Percentiles rank a stretch among this genome's conserved stretches.
Evolutionary conservation across 1,140 invertebrate genomes (phyloP).

Genomic region (Drosophila pruinosa): DNA sequence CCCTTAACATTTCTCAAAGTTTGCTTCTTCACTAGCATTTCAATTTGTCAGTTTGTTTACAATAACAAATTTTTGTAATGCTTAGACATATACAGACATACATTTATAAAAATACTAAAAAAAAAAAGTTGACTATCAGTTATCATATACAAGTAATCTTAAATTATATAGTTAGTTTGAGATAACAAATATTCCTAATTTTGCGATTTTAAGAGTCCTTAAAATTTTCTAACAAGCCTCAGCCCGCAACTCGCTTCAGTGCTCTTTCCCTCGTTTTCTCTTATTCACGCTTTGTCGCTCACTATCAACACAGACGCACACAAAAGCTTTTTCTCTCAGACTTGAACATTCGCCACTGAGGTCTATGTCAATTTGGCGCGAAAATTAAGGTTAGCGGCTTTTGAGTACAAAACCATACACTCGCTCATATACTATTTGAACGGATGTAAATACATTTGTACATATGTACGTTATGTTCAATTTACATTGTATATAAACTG

Average conservation of each 20-base stretch:
- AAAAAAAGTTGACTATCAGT: too few species aligned
- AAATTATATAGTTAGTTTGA: neutral
- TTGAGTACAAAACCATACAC: neutral
- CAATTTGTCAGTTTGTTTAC: neutral
- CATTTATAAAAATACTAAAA: too few species aligned
- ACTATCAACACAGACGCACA: neutral
- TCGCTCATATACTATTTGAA: neutral
- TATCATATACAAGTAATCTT: neutral
- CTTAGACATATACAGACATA: too few species aligned
- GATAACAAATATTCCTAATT: neutral
- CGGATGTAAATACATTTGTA: neutral
- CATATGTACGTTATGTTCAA: too few species aligned
- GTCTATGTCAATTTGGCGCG: slow-evolving; percentile 39
- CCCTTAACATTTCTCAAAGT: neutral
- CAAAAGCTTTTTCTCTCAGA: slow-evolving; percentile 7
- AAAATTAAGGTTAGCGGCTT: slow-evolving; percentile 16
- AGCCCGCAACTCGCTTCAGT: neutral
- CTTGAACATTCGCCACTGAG: slow-evolving; percentile 6
- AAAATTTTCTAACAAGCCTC: slow-evolving; percentile 7
- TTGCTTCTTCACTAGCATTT: neutral
- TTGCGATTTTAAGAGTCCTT: slow-evolving; percentile 3
- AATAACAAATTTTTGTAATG: too few species aligned
- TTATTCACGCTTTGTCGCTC: neutral
- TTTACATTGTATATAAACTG: too few species aligned
- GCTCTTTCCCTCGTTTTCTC: neutral